Evolutionary conservation across 2,797 vertebrate genomes (phyloP), one percentile per base, ranked within the genome.

Genomic region (Phylloscopus collybita): DNA sequence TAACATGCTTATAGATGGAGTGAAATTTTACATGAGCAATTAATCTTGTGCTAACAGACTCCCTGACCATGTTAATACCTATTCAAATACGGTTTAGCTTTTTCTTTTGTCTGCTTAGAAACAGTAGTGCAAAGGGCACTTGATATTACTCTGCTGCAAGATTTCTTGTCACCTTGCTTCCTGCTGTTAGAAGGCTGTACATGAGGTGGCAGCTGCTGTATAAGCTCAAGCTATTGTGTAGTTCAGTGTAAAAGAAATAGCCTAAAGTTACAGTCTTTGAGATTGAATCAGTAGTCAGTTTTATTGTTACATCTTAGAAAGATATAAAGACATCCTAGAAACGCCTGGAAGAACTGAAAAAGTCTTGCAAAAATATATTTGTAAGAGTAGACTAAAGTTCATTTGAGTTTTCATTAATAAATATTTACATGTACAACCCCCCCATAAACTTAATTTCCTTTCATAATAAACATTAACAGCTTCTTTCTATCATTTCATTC

Each of bases 281-380:
- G 86, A 54, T 73, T 34, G 72, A 84, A 92, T 85, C 69, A 88
- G 53, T 57, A 64, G 69, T 92, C 50, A 53, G 34, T 78, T 96
- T 97, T 92, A 96, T 95, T 96, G 87, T 56, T 73, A 36, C 51
- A 51, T 61, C 61, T 94, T 96, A 96, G 74, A 97, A 97, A 95
- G 93, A 92, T 96, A 97, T 56, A 96, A 96, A 95, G 94, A 92
- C 88, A 93, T 97, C 93, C 57, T 76, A 95, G 87, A 96, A 96
- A 92, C 94, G 81, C 65, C 73, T 67, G 84, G 67, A 93, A 93
- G 64, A 73, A 87, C 60, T 54, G 92, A 93, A 96, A 60, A 85
- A 82, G 73, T 95, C 56, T 86, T 97, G 93, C 83, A 98, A 98
- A 98, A 97, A 97, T 97, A 96, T 93, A 96, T 96, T 91, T 96